Conservation (phyloP, 2,888 invertebrate species). For the Platycheirus rosarum region DNA sequence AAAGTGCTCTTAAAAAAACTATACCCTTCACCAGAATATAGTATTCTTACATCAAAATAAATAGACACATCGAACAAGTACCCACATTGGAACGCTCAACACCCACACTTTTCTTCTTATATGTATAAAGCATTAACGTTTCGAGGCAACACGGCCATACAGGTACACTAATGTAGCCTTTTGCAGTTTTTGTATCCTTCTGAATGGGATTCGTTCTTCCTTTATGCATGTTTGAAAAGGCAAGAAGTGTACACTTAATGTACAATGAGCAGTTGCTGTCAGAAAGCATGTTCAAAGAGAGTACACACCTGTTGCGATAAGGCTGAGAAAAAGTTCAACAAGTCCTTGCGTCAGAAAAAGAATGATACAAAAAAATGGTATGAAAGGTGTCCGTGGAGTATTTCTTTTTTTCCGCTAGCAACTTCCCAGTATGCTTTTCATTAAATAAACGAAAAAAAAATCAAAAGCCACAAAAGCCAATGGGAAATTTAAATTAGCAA, state of each 20-base stretch:
- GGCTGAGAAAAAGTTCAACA: constrained; percentile 26
- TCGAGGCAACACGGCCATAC: constrained; percentile 25
- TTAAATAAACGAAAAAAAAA: neutral
- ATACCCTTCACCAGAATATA: no score
- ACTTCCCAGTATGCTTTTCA: constrained; percentile 14
- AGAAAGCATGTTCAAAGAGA: constrained; percentile 31
- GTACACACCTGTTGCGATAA: constrained; percentile 35
- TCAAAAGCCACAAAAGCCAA: constrained; percentile 12
- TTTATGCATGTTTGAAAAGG: constrained; percentile 33
- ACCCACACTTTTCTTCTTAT: neutral
- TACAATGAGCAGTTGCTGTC: constrained; percentile 39
- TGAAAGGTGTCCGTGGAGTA: constrained; percentile 5
- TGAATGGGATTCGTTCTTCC: constrained; percentile 18
- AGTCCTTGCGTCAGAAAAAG: neutral
- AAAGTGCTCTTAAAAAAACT: no score
- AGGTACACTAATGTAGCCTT: constrained; percentile 39
- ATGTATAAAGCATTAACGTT: constrained; percentile 26
- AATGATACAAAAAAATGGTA: constrained; percentile 3
- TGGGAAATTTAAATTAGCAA: constrained; percentile 12
- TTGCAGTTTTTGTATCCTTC: constrained; percentile 19
- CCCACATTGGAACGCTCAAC: neutral
- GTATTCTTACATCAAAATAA: constrained; percentile 14
- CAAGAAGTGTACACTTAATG: constrained; percentile 37
- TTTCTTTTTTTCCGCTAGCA: neutral
- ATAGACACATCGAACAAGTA: constrained; percentile 1